A percentile compares a stretch with the other conserved stretches of the same genome.
Conservation (phyloP, 2,797 vertebrate genomes). For the Epinephelus malabaricus region DNA sequence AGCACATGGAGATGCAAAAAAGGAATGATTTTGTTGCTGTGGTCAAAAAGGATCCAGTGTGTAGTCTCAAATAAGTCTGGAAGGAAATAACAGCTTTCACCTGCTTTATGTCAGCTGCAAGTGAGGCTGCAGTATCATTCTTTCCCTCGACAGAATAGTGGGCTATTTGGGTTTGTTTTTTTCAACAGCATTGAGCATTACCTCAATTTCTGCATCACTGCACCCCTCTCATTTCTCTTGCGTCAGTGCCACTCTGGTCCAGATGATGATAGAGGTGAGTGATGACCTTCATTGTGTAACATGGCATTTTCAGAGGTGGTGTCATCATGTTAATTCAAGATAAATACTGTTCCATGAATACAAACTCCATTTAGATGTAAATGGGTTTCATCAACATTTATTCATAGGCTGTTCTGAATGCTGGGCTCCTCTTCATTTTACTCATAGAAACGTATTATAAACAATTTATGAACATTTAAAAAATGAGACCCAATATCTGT, state of each 20-base stretch:
- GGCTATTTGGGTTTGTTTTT: conserved; percentile 3
- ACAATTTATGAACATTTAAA: conserved; percentile 15
- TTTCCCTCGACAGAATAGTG: conserved; percentile 8
- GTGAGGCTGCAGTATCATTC: neutral
- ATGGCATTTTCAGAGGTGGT: conserved; percentile 4
- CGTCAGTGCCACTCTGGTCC: conserved; percentile 3
- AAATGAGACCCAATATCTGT: neutral
- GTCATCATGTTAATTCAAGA: conserved; percentile 12
- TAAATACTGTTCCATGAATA: conserved; percentile 2
- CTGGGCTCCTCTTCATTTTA: neutral
- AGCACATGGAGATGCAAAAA: neutral
- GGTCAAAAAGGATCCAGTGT: neutral
- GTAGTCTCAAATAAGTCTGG: neutral
- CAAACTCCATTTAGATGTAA: neutral
- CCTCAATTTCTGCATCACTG: conserved; percentile 29
- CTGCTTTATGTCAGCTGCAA: neutral
- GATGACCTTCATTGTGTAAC: conserved; percentile 5
- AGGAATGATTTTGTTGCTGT: neutral
- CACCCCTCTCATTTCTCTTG: conserved; percentile 3
- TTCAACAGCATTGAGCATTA: conserved; percentile 13
- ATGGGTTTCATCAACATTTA: conserved; percentile 10
- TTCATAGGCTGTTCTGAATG: neutral
- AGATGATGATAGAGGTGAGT: conserved; percentile 10
- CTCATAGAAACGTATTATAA: neutral
- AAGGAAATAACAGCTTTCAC: conserved; percentile 16